Base-by-base conservation (phyloP, 2,797 vertebrate genomes). In the Manis crassicaudata region DNA sequence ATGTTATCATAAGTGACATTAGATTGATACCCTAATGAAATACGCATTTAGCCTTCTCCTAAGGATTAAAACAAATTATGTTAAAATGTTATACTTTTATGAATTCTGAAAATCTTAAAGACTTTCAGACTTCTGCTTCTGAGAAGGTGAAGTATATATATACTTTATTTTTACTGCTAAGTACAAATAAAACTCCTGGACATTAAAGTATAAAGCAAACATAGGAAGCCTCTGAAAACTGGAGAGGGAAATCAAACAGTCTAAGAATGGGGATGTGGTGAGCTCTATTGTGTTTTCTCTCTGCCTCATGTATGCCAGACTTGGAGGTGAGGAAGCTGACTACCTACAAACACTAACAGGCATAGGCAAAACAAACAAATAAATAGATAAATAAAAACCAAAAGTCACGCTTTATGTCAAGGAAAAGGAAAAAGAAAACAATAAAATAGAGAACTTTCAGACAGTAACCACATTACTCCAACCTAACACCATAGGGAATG, bases 1-100 rank as follows among this genome's bases (percentile, higher is more conserved):
- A 92, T 88, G 23, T 80, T 95, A 70, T 90, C 40, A 82, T 84
- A 85, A 92, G 23, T 72, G 79, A 94, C 72, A 79, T 12, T 87
- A 50, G 21, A 68, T 89, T 67, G 65, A 52, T 46, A 32, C 2
- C 80, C 9, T 13, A 73, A 35, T 40, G 43, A 96, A 92, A 88
- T 52, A 10, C 29, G 18, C 20, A 85, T 82, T 76, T 77, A 79
- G 37, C 16, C 54, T 62, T 79, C 27, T 85, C 10, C 43, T 88
- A 92, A 68, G 43, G 7, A 27, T 63, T 88, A 52, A 73, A 60
- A 76, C 56, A 12, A 32, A 60, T 73, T 90, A 37, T 67, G 37
- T 84, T 67, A 88, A 89, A 91, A 80, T 77, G 10, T 27, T 93
- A 60, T 11, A 77, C 27, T 76, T 43, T 94, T 70, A 95, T n/a